Evolutionary conservation across 2,797 vertebrate genomes (phyloP).

Genomic region (Champsocephalus esox): DNA sequence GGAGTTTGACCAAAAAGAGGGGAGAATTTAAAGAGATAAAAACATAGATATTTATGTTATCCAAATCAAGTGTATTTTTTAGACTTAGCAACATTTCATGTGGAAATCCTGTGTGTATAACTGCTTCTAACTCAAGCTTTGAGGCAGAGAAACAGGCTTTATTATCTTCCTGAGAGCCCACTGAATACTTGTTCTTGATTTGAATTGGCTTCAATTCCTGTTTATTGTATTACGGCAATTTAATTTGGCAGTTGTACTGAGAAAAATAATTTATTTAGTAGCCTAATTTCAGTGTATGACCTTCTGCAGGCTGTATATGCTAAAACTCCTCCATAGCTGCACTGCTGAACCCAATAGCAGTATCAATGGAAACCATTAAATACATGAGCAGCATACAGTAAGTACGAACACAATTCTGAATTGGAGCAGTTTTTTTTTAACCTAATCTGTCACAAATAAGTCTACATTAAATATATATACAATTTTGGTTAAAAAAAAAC

Average conservation of each 20-base stretch:
- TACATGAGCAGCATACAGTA: neutral
- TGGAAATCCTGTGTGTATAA: neutral
- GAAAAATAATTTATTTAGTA: neutral
- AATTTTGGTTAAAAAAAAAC: neutral
- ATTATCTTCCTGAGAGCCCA: neutral
- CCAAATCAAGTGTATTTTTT: neutral
- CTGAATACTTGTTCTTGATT: neutral
- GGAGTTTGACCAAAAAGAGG: neutral
- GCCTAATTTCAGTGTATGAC: neutral
- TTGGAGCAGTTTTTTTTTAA: neutral
- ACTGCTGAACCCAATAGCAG: neutral
- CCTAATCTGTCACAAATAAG: neutral
- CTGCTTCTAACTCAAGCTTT: neutral
- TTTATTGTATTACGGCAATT: constrained; percentile 19
- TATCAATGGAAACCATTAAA: constrained; percentile 5
- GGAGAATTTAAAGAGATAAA: neutral
- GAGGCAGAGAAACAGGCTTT: neutral
- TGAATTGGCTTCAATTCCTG: neutral
- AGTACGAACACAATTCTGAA: neutral
- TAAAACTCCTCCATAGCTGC: constrained; percentile 15
- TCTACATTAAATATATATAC: neutral
- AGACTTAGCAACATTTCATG: neutral
- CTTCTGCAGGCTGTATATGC: neutral
- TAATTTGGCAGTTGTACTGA: neutral
- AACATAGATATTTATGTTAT: neutral